A percentile compares a stretch with the other conserved stretches of the same genome.
phyloP scores from a whole-genome alignment of 1,140 invertebrate species.

The Neodiprion fabricii region DNA sequence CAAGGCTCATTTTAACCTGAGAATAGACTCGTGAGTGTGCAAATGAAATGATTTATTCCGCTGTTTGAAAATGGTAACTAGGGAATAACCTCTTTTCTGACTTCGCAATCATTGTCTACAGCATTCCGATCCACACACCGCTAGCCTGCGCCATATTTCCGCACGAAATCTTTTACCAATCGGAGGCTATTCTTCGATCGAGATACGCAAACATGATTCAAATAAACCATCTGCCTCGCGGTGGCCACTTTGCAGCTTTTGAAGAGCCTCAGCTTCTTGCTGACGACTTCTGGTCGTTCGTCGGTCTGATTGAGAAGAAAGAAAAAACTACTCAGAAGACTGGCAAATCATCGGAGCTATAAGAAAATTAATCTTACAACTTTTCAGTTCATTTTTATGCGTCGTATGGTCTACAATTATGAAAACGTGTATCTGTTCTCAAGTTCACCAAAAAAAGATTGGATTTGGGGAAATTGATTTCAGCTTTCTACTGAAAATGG shows the following conservation, averaged over 20 bases:
- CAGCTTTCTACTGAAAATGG: too few relatives aligned
- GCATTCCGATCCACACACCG: slow-evolving; percentile 68
- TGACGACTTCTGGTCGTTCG: slow-evolving; percentile 66
- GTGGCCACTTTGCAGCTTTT: slow-evolving; percentile 88
- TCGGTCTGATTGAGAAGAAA: slow-evolving; percentile 32
- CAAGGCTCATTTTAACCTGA: slow-evolving; percentile 45
- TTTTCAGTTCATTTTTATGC: too few relatives aligned
- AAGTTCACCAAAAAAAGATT: too few relatives aligned
- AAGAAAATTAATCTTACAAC: background rate
- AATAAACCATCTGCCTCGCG: slow-evolving; percentile 66
- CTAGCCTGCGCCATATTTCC: slow-evolving; percentile 70
- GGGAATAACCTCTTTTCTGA: background rate
- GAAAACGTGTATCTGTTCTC: too few relatives aligned
- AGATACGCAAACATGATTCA: slow-evolving; percentile 72
- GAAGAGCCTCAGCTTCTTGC: slow-evolving; percentile 76
- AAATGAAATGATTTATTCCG: background rate
- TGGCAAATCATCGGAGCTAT: background rate
- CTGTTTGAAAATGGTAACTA: background rate
- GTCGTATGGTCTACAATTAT: too few relatives aligned
- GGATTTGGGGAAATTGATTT: too few relatives aligned
- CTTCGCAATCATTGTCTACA: slow-evolving; percentile 47
- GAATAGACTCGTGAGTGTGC: slow-evolving; percentile 60
- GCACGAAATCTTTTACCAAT: slow-evolving; percentile 67
- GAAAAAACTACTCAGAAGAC: slow-evolving; percentile 30
- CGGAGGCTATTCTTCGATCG: slow-evolving; percentile 66